Evolutionary conservation across 2,888 invertebrate species (phyloP).

Genomic region (Cylloceria caligata): DNA sequence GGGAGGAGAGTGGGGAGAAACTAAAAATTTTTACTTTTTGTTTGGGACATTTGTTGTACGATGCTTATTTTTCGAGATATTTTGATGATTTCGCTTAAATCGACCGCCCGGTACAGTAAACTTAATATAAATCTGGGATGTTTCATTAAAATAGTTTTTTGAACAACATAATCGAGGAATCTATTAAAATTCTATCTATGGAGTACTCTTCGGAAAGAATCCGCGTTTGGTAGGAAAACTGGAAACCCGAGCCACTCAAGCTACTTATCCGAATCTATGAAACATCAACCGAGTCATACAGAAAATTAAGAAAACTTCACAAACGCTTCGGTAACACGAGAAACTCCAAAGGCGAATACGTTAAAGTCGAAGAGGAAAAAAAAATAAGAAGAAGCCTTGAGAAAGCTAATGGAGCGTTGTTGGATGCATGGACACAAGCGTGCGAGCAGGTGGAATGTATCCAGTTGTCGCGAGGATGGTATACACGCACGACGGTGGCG

Average conservation of each 20-base stretch:
- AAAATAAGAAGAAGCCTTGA: conserved; percentile 31
- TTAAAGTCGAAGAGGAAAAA: conserved; percentile 30
- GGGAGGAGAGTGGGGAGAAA: too few relatives aligned
- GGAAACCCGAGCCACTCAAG: conserved; percentile 49
- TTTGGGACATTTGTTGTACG: too few relatives aligned
- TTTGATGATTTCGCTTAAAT: too few relatives aligned
- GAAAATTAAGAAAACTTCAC: conserved; percentile 29
- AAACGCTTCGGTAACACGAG: conserved; percentile 57
- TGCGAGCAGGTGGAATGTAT: conserved; percentile 69
- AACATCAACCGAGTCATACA: conserved; percentile 36
- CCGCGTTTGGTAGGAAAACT: conserved; percentile 21
- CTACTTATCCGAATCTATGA: conserved; percentile 60
- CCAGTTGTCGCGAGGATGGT: conserved; percentile 55
- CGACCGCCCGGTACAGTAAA: too few relatives aligned
- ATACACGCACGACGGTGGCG: conserved; percentile 38
- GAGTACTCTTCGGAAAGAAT: conserved; percentile 15
- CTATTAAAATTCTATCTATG: neutral
- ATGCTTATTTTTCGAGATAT: too few relatives aligned
- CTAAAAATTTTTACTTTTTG: too few relatives aligned
- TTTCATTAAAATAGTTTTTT: too few relatives aligned
- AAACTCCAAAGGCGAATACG: conserved; percentile 50
- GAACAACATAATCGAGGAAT: neutral
- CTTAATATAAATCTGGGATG: too few relatives aligned
- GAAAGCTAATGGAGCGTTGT: conserved; percentile 58
- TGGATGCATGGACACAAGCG: conserved; percentile 33